Percentiles rank a stretch among this genome's conserved stretches.
phyloP scores from a whole-genome alignment of 1,140 invertebrate genomes.

The Eumaeus atala region DNA sequence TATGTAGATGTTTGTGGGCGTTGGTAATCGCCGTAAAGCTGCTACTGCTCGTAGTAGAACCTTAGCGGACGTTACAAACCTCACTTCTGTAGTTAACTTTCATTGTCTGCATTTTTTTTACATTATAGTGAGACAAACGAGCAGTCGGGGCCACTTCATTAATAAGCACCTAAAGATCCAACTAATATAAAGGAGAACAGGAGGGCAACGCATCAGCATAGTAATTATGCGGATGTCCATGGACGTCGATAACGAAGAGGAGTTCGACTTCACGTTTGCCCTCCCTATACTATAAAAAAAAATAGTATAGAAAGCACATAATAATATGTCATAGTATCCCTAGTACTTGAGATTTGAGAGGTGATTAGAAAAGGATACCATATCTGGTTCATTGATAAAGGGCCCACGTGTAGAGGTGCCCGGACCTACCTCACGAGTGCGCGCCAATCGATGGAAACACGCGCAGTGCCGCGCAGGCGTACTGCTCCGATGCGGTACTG shows the following conservation, averaged over 20 bases:
- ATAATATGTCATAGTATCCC: background rate
- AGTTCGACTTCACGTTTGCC: too few species aligned
- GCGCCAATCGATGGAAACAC: slow-evolving; percentile 50
- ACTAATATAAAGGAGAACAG: too few species aligned
- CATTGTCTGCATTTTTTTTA: background rate
- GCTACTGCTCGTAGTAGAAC: too few species aligned
- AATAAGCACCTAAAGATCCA: too few species aligned
- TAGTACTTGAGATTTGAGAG: slow-evolving; percentile 4
- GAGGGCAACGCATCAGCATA: too few species aligned
- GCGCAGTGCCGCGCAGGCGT: slow-evolving; percentile 54
- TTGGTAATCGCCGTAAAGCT: too few species aligned
- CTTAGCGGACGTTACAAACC: too few species aligned
- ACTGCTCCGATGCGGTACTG: slow-evolving; percentile 28
- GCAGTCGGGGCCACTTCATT: background rate
- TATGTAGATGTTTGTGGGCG: too few species aligned
- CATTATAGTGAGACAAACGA: background rate
- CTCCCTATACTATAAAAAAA: too few species aligned
- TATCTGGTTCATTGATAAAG: slow-evolving; percentile 30
- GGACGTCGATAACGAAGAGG: too few species aligned
- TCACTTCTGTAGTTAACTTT: too few species aligned
- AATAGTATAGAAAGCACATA: background rate
- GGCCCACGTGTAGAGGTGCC: slow-evolving; percentile 36
- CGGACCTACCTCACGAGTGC: slow-evolving; percentile 62
- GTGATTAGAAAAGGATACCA: slow-evolving; percentile 15
- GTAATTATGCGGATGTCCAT: too few species aligned